These are phyloP conservation scores for Anastrepha ludens DNA, from an alignment of 1,140 invertebrate species.

Conservation along the genomic window DNA sequence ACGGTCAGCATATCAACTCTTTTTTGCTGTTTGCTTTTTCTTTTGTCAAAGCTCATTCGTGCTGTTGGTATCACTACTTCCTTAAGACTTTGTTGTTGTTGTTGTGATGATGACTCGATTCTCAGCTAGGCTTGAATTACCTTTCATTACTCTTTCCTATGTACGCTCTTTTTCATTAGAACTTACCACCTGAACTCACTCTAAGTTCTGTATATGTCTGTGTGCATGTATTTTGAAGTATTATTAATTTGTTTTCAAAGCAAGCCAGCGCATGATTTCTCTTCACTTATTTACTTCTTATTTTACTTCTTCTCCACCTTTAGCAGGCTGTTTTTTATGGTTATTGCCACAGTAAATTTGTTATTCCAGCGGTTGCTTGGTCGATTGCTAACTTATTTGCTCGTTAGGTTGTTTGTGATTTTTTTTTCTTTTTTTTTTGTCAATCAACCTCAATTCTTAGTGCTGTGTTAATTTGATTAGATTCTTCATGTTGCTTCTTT, in stretches of 20 bases:
- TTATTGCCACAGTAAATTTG: not conserved
- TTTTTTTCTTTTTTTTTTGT: not conserved
- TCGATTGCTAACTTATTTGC: too few relatives aligned
- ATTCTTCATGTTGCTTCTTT: slow-evolving; percentile 35
- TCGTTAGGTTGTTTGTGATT: not conserved
- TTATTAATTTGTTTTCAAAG: slow-evolving; percentile 50
- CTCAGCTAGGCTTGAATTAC: not conserved
- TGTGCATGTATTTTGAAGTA: not conserved
- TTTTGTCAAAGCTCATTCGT: not conserved
- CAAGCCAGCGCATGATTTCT: slow-evolving; percentile 16
- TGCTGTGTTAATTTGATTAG: slow-evolving; percentile 45
- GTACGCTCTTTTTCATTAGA: too few relatives aligned
- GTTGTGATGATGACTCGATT: not conserved
- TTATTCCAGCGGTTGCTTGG: not conserved
- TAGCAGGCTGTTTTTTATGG: slow-evolving; percentile 15
- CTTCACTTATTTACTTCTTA: not conserved
- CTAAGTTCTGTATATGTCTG: not conserved
- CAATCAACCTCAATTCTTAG: slow-evolving; percentile 32
- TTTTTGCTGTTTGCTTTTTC: not conserved
- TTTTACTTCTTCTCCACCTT: not conserved
- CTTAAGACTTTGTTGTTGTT: not conserved
- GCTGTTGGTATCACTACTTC: not conserved
- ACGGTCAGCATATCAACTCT: not conserved
- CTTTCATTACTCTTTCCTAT: not conserved
- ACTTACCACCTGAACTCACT: not conserved